Conservation (phyloP, 2,113 vertebrate species). For the Atlantisia rogersi region DNA sequence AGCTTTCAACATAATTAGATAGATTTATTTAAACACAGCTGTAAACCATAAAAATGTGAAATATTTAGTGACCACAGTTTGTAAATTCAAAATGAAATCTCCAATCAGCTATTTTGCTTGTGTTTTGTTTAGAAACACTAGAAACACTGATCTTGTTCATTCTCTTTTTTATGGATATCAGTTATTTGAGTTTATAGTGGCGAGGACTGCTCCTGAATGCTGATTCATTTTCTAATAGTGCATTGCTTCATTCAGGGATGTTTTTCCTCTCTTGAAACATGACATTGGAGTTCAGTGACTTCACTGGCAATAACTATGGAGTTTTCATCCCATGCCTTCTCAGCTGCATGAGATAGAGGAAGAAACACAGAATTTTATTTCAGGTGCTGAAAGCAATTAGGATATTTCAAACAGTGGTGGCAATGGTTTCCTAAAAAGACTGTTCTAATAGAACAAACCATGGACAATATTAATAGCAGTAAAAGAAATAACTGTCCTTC, state of each 20-base stretch:
- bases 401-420: neutral
- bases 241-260: neutral
- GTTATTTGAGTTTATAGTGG: neutral
- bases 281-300: neutral
- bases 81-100: constrained; percentile 48
- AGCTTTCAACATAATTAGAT: constrained; percentile 68
- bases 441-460: neutral
- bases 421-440: neutral
- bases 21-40: constrained; percentile 79
- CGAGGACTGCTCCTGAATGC: neutral
- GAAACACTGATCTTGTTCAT: neutral
- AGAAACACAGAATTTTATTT: neutral
- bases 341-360: neutral
- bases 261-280: neutral
- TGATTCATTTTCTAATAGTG: neutral
- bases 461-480: neutral
- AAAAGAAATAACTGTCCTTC: neutral
- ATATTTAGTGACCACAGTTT: constrained; percentile 54
- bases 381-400: neutral
- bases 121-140: constrained; percentile 11
- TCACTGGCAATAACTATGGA: neutral
- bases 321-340: neutral
- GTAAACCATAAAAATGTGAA: constrained; percentile 66
- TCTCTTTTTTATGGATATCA: neutral
- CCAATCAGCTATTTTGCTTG: constrained; percentile 44